Conservation (phyloP, 2,113 vertebrate genomes). For the Lagenorhynchus albirostris region DNA sequence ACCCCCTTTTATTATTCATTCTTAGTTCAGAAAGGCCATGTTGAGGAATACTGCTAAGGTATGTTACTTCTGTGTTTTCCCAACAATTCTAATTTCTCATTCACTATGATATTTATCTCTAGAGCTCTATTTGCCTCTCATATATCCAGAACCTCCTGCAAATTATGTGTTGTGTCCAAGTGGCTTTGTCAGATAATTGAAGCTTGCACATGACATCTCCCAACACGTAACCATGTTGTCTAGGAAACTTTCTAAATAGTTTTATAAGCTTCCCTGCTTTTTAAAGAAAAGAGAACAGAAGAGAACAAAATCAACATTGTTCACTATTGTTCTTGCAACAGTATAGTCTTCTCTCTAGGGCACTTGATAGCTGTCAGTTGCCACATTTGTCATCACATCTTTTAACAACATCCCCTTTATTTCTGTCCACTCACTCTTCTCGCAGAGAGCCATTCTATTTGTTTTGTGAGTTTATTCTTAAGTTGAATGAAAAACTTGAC, state of each 20-base stretch:
- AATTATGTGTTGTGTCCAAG: neutral
- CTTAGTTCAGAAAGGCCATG: neutral
- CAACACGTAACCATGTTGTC: neutral
- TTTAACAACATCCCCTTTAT: neutral
- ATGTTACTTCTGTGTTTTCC: neutral
- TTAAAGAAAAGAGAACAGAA: neutral
- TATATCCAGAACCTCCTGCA: neutral
- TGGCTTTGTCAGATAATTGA: neutral
- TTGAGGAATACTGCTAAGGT: neutral
- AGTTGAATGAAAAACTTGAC: neutral
- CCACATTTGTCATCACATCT: neutral
- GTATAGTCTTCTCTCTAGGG: neutral
- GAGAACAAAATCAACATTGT: neutral
- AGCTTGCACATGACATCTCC: neutral
- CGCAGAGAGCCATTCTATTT: neutral
- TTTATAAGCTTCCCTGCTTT: neutral
- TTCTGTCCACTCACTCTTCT: neutral
- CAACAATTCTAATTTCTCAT: neutral
- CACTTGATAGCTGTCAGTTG: neutral
- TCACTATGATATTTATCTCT: neutral
- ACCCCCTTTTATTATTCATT: neutral
- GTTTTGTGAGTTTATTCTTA: neutral
- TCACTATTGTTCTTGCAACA: neutral
- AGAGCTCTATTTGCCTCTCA: neutral
- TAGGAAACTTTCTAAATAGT: neutral